Conservation (phyloP, 1,140 invertebrate species). For the Hyphantria cunea region DNA sequence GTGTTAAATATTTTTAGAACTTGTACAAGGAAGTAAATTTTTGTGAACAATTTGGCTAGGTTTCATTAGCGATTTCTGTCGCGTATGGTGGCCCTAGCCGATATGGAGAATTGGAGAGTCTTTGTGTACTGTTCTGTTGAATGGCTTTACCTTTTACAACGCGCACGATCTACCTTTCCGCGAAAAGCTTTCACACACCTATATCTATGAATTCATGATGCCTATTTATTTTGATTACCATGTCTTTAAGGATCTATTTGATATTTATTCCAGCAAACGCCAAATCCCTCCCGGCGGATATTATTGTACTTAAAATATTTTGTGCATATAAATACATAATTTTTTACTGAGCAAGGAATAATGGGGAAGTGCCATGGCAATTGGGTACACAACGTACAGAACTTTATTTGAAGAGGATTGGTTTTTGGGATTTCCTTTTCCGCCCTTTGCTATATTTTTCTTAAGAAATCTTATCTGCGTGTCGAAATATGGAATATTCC, state of each 20-base stretch:
- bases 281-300: too few relatives aligned
- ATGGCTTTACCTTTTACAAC: constrained; percentile 23
- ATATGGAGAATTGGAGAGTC: constrained; percentile 19
- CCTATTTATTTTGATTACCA: background rate
- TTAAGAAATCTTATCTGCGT: background rate
- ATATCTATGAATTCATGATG: constrained; percentile 5
- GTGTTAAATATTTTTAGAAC: too few relatives aligned
- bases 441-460: background rate
- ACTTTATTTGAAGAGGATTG: background rate
- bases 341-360: background rate
- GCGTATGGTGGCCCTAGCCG: background rate
- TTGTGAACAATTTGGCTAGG: constrained; percentile 3
- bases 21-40: too few relatives aligned
- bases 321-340: too few relatives aligned
- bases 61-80: constrained; percentile 7
- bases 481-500: background rate
- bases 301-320: too few relatives aligned
- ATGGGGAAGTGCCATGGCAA: background rate
- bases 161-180: constrained; percentile 13
- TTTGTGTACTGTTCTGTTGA: constrained; percentile 8
- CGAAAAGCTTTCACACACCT: constrained; percentile 10
- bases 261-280: too few relatives aligned
- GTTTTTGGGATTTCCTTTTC: background rate
- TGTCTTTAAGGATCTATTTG: too few relatives aligned
- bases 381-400: background rate